Base-by-base conservation (phyloP, 2,797 vertebrate species). In the Oreonectes daqikongensis region DNA sequence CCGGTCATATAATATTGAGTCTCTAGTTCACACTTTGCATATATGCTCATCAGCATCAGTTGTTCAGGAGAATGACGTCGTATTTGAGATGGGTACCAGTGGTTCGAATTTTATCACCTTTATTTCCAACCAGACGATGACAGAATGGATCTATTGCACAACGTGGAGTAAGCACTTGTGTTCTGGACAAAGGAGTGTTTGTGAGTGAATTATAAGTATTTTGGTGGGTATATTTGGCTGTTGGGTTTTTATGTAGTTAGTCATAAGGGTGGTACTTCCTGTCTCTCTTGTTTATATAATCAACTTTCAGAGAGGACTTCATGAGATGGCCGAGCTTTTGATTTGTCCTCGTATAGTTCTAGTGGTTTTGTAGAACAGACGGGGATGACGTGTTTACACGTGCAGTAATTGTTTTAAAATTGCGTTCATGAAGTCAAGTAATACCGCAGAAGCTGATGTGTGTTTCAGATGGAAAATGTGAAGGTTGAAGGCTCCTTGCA, bases 201-300 rank as follows among this genome's bases (percentile, higher is more conserved):
- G 68, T 82, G 64, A 80, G 46, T 65, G 40, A 68, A 63, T 55
- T 22, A 69, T 66, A 71, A 83, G 80, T 72, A 78, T 72, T 76
- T 55, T 71, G 61, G 69, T 24, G 14, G 52, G 60, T 66, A 81
- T 74, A 83, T 84, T 64, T 42, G 69, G 76, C 72, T 15, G 18
- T 73, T 78, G 11, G 5, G 66, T 79, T 81, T 79, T 71, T 24
- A 57, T 71, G 72, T 69, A 52, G 48, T 84, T 76, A 72, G 82
- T 84, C 75, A 63, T 80, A 48, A 71, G 79, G 76, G 79, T 77
- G 78, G 79, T 79, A 81, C 78, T 81, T 83, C 67, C 82, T 79
- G 70, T 79, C 66, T 69, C 50, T 38, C 15, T 42, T 71, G 55
- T 77, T 81, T 69, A 40, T 77, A 52, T 30, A 60, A 64, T 57